These are phyloP conservation scores for Microtus richardsoni DNA, from an alignment of 2,113 vertebrate species.

Conservation along the genomic window DNA sequence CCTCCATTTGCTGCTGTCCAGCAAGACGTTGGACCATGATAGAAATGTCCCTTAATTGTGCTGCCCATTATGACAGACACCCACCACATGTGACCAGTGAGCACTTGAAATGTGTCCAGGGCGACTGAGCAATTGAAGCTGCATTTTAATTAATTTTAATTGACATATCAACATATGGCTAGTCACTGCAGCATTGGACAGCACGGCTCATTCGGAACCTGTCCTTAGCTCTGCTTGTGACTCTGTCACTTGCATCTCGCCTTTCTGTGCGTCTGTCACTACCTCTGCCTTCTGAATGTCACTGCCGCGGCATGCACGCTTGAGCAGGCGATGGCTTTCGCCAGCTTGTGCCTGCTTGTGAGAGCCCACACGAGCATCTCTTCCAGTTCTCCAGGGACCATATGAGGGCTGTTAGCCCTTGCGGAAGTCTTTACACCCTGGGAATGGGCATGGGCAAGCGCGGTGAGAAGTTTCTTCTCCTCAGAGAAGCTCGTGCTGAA, in stretches of 20 bases:
- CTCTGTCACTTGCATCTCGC: neutral
- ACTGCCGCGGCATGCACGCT: accelerated
- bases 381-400: neutral
- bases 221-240: neutral
- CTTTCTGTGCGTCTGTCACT: neutral
- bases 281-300: neutral
- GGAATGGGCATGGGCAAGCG: accelerated
- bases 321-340: neutral
- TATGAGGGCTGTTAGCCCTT: accelerated
- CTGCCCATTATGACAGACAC: neutral
- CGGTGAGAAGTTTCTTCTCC: neutral
- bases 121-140: neutral
- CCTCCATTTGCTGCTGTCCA: neutral
- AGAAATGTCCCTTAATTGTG: neutral
- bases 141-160: conserved; percentile 36
- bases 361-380: accelerated
- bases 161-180: neutral
- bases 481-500: neutral
- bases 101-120: neutral
- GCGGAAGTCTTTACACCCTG: neutral
- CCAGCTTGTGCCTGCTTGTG: accelerated
- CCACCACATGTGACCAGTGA: neutral
- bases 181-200: neutral
- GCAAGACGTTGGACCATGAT: neutral
- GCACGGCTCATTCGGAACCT: neutral